Conservation (phyloP, 2,113 vertebrate species). For the Chaetodon trifascialis region DNA sequence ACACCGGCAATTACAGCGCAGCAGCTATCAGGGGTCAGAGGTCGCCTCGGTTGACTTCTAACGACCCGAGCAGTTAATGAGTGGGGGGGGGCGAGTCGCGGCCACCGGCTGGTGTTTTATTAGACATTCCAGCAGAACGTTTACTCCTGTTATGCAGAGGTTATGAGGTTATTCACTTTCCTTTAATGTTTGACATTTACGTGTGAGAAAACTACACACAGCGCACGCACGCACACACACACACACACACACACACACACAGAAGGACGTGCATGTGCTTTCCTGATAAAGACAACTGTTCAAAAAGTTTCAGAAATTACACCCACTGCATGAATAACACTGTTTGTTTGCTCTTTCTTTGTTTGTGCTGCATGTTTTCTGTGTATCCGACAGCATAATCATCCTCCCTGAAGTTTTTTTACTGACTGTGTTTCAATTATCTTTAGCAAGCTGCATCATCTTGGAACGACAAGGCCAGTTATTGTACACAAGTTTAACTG, state of each 20-base stretch:
- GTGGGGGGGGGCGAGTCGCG: not conserved
- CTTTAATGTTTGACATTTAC: constrained; percentile 44
- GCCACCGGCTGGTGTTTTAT: constrained; percentile 44
- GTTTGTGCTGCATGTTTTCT: no score
- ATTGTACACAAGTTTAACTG: no score
- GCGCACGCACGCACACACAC: not conserved
- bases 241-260: not conserved
- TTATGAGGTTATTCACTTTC: constrained; percentile 17
- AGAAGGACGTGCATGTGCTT: not conserved
- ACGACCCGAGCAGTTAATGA: constrained; percentile 57
- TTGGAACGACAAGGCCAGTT: no score
- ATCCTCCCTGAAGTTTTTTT: no score
- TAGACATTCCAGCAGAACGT: constrained; percentile 30
- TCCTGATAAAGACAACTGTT: not conserved
- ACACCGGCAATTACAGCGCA: constrained; percentile 46
- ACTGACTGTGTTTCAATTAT: no score
- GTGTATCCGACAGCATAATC: no score
- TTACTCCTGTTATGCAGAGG: constrained; percentile 7
- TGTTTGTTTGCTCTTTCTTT: no score
- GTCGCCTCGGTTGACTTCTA: constrained; percentile 30
- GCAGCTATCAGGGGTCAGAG: constrained; percentile 51
- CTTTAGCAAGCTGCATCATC: no score
- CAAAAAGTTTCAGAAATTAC: no score
- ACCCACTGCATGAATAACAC: no score
- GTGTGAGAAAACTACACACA: not conserved